Conservation (phyloP, 2,888 invertebrate genomes). For the Ferrisia virgata region DNA sequence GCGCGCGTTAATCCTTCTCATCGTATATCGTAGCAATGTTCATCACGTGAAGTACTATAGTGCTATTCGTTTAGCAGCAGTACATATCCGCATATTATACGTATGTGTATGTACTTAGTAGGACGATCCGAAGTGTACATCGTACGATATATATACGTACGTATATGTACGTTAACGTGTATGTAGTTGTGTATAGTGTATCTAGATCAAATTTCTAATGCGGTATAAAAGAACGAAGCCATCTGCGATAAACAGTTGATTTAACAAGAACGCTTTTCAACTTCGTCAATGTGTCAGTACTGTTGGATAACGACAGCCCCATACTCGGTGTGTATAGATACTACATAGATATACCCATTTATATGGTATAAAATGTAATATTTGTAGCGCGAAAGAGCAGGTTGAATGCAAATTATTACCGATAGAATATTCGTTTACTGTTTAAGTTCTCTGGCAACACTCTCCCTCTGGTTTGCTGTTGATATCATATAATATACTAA, state of each 20-base stretch:
- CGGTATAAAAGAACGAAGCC: neutral
- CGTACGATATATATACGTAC: neutral
- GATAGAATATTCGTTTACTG: neutral
- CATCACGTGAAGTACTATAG: neutral
- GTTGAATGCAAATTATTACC: neutral
- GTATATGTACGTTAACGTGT: neutral
- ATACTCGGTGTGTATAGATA: neutral
- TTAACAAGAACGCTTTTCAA: conserved; percentile 2
- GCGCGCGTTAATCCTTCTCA: conserved; percentile 6
- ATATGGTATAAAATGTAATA: no score
- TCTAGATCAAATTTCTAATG: conserved; percentile 8
- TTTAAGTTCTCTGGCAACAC: neutral
- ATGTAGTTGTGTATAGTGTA: neutral
- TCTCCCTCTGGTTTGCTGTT: no score
- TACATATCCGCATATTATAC: neutral
- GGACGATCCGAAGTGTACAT: no score
- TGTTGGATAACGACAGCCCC: neutral
- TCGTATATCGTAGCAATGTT: neutral
- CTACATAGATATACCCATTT: no score
- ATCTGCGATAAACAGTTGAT: conserved; percentile 6
- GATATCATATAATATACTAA: no score
- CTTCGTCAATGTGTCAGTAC: conserved; percentile 1
- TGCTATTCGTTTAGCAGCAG: neutral
- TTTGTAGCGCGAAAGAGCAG: neutral
- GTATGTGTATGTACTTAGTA: no score